A percentile compares a stretch with the other conserved stretches of the same genome.
Conservation (phyloP, 2,797 vertebrate species). For the Odontamblyopus rebecca region DNA sequence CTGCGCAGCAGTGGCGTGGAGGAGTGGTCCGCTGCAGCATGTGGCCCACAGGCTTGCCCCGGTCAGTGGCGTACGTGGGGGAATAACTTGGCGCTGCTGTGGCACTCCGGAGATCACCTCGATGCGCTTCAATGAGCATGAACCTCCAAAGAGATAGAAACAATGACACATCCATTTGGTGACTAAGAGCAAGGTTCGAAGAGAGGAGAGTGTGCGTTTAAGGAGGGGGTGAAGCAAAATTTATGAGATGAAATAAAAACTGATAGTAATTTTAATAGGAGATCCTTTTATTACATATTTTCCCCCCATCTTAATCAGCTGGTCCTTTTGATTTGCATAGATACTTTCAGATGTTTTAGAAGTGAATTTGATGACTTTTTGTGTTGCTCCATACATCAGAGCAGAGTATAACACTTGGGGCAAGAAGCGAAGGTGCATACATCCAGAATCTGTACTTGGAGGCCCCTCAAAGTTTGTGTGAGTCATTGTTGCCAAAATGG, state of each 20-base stretch:
- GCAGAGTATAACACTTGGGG: neutral
- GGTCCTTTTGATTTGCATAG: neutral
- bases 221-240: conserved; percentile 30
- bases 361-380: neutral
- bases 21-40: conserved; percentile 68
- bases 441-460: neutral
- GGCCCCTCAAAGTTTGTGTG: conserved; percentile 44
- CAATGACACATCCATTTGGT: conserved; percentile 81
- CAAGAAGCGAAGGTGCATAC: neutral
- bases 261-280: neutral
- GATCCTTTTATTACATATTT: too few species aligned
- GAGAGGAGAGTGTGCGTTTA: conserved; percentile 54
- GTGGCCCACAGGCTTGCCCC: conserved; percentile 54
- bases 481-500: conserved; percentile 58
- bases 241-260: conserved; percentile 26
- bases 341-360: neutral
- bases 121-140: conserved; percentile 88
- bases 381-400: neutral
- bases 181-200: conserved; percentile 70
- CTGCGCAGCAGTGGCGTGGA: conserved; percentile 48
- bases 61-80: conserved; percentile 64
- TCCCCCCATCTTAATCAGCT: neutral
- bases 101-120: conserved; percentile 83
- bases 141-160: conserved; percentile 86
- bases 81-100: conserved; percentile 81